These are phyloP conservation scores for Cyphomyrus discorhynchus DNA, from an alignment of 2,113 vertebrate species.

Conservation along the genomic window DNA sequence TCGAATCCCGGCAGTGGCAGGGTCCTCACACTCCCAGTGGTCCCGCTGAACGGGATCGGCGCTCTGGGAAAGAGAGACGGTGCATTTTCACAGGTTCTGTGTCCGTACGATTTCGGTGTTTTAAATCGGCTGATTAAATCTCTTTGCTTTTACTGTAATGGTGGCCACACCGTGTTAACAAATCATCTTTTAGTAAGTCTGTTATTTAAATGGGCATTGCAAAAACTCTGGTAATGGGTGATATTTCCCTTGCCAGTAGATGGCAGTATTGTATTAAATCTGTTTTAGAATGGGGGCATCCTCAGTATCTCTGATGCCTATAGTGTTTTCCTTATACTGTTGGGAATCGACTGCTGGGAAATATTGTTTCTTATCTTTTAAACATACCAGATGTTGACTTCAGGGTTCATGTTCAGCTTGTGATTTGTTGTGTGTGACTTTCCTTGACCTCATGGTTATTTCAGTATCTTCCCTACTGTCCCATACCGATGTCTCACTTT, in stretches of 20 bases:
- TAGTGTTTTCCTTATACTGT: neutral
- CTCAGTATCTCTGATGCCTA: neutral
- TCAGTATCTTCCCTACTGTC: neutral
- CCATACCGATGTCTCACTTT: neutral
- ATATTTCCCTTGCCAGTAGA: neutral
- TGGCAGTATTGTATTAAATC: neutral
- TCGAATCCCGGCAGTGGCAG: constrained; percentile 36
- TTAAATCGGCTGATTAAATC: neutral
- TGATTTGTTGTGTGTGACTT: neutral
- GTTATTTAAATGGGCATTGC: neutral
- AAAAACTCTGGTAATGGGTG: neutral
- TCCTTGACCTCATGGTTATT: neutral
- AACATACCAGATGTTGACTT: neutral
- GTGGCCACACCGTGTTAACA: neutral
- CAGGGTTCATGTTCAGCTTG: neutral
- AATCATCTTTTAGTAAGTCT: neutral
- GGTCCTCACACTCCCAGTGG: constrained; percentile 30
- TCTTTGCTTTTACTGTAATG: neutral
- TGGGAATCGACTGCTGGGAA: neutral
- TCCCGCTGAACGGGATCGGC: constrained; percentile 61
- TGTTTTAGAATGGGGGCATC: neutral
- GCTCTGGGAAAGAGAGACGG: constrained; percentile 51
- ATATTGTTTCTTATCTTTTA: neutral
- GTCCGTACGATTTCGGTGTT: neutral
- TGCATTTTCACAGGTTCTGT: neutral